Percentiles rank a stretch among this genome's conserved stretches.
Evolutionary conservation across 2,888 invertebrate species (phyloP).

Genomic region (Stenchaetothrips biformis): DNA sequence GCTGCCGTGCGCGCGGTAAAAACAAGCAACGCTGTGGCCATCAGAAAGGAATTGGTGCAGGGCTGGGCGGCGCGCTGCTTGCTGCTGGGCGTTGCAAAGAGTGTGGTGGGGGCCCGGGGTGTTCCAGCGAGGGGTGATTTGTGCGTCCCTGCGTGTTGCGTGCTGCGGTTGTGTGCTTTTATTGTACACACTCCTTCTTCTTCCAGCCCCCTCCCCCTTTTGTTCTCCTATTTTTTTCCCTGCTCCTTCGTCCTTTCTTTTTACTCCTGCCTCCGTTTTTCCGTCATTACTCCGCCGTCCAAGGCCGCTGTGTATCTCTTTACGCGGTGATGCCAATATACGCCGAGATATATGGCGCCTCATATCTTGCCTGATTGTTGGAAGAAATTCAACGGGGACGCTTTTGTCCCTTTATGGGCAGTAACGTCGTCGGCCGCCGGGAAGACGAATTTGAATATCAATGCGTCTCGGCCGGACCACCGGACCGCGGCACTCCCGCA

Average conservation of each 20-base stretch:
- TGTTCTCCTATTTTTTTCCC: neutral
- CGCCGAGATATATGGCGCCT: neutral
- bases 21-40: neutral
- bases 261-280: neutral
- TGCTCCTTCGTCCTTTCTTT: neutral
- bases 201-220: neutral
- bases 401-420: neutral
- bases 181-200: slow-evolving; percentile 4
- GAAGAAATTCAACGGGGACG: neutral
- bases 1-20: neutral
- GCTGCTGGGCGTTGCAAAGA: neutral
- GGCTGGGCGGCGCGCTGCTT: too few relatives aligned
- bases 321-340: neutral
- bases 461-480: neutral
- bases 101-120: neutral
- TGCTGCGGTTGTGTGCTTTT: slow-evolving; percentile 24
- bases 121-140: neutral
- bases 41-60: slow-evolving; percentile 8
- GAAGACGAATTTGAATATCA: slow-evolving; percentile 11
- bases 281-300: neutral
- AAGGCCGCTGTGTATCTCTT: neutral
- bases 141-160: slow-evolving; percentile 16
- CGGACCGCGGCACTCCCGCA: neutral
- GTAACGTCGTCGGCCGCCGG: neutral
- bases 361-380: neutral